phyloP scores from a whole-genome alignment of 2,888 invertebrate genomes.

The Pollenia amentaria region DNA sequence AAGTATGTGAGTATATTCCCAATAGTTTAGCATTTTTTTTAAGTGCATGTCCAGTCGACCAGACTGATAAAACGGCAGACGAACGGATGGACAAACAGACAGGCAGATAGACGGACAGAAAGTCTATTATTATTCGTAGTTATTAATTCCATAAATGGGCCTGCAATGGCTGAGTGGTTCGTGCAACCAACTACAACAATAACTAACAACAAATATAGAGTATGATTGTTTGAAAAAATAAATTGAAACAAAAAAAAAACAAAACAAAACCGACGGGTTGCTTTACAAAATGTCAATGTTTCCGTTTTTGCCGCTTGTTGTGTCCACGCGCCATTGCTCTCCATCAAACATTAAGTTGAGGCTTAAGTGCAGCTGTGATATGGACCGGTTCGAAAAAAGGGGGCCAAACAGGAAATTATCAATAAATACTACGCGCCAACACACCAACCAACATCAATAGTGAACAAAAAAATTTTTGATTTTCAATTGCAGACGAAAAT shows the following conservation, averaged over 20 bases:
- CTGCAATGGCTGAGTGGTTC: constrained; percentile 62
- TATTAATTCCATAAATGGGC: constrained; percentile 36
- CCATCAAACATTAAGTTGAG: constrained; percentile 47
- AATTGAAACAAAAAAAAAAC: constrained; percentile 14
- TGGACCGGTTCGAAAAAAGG: background rate
- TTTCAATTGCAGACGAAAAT: constrained; percentile 16
- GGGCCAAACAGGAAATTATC: constrained; percentile 80
- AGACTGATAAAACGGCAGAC: constrained; percentile 1
- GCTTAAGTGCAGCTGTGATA: constrained; percentile 15
- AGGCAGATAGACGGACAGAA: background rate
- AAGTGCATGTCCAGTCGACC: constrained; percentile 45
- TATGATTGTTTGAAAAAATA: constrained; percentile 36
- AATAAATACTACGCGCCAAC: constrained; percentile 82
- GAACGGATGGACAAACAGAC: background rate
- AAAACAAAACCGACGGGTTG: constrained; percentile 50
- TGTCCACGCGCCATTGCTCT: constrained; percentile 72
- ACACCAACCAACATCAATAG: constrained; percentile 41
- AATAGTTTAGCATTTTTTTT: constrained; percentile 48
- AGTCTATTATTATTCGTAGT: constrained; percentile 18
- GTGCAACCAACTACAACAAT: constrained; percentile 27
- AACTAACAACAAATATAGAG: constrained; percentile 4
- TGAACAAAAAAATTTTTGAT: constrained; percentile 24
- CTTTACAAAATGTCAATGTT: constrained; percentile 69
- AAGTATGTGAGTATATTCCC: constrained; percentile 2
- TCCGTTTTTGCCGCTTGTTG: constrained; percentile 67